Conservation (phyloP, 2,797 vertebrate species). For the Antrozous pallidus region DNA sequence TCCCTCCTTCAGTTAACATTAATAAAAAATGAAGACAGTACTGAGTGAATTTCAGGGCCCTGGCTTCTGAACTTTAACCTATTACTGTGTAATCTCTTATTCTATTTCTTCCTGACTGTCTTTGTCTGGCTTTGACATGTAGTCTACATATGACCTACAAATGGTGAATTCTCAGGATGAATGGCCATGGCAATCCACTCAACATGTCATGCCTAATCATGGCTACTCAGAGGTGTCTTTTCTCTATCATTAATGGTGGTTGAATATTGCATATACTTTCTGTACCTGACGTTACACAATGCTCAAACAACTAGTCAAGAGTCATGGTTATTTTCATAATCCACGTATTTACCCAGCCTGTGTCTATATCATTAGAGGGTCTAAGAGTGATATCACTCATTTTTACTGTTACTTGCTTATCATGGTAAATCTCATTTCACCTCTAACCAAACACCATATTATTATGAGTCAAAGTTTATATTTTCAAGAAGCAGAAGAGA, state of each 20-base stretch:
- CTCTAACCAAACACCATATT: neutral
- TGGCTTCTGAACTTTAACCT: conserved; percentile 22
- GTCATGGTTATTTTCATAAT: neutral
- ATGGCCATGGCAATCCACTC: neutral
- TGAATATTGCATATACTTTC: neutral
- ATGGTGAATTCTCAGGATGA: neutral
- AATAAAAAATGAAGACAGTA: conserved; percentile 46
- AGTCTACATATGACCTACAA: neutral
- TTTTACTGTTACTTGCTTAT: neutral
- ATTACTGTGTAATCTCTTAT: neutral
- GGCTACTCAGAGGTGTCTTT: neutral
- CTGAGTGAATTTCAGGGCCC: neutral
- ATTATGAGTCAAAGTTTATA: neutral
- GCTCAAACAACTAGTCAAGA: neutral
- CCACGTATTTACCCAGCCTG: neutral
- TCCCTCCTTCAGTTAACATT: conserved; percentile 1
- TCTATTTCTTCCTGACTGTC: neutral
- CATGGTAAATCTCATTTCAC: neutral
- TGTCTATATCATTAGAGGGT: neutral
- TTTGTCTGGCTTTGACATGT: conserved; percentile 15
- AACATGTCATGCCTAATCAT: neutral
- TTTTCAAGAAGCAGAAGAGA: neutral
- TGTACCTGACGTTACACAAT: neutral
- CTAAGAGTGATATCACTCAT: neutral
- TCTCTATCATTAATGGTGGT: neutral